Evolutionary conservation across 2,113 vertebrate genomes (phyloP), one percentile per base, ranked within the genome.

Genomic region (Pardalotus punctatus): DNA sequence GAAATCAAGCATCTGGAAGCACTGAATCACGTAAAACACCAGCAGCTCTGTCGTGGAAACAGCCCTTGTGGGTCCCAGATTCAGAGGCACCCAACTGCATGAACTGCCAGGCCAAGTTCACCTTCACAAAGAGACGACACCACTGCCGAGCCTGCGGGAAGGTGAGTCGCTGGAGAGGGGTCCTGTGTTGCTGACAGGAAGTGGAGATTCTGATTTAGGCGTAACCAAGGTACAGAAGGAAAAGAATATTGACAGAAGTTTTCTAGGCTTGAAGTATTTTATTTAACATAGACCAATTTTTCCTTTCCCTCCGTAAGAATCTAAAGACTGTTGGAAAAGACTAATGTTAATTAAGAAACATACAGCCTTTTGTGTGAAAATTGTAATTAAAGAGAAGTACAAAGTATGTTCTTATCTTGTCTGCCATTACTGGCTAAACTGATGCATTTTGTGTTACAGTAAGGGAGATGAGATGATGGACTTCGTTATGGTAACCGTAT

Each of bases 61-160:
- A 99, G 69, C 99, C 99, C 3, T 70, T 98, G 6, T 99, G 99
- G 99, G 97, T 99, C 61, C 99, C 99, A 4, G 99, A 99, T 93
- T 98, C 99, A 17, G 98, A 99, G 93, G 99, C 99, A 83, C 99
- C 99, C 58, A 99, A 98, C 79, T 99, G 99, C 92, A 99, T 99
- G 99, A 99, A 98, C 91, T 99, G 99, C 96, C 97, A 97, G 70
- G 98, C 98, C 89, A 99, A 97, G 96, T 99, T 99, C 97, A 99
- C 99, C 0, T 99, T 99, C 91, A 99, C 99, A 33, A 99, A 98
- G 97, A 98, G 99, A 29, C 95, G 99, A 56, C 99, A 99, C 84
- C 99, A 99, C 95, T 99, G 99, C 96, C 98, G 99, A 93, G 99
- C 99, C 12, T 99, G 99, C 28, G 99, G 99, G 54, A 99, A 99